These are phyloP conservation scores for Apodemia zela DNA, from an alignment of 2,888 invertebrate species.

Conservation along the genomic window DNA sequence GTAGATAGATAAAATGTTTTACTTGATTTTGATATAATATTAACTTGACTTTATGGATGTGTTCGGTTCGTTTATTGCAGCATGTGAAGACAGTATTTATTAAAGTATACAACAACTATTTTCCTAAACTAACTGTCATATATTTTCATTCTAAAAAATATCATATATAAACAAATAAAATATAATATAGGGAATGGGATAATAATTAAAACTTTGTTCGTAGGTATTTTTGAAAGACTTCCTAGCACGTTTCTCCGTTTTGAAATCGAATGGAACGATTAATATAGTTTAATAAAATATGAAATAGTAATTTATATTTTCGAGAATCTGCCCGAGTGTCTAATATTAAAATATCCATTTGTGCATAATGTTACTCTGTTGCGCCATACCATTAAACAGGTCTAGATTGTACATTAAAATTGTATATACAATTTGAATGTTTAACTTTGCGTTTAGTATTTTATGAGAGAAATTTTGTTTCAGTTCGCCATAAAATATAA, in stretches of 20 bases:
- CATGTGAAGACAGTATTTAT: no score
- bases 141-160: background rate
- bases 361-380: background rate
- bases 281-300: background rate
- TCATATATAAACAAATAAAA: no score
- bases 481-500: background rate
- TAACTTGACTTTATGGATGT: background rate
- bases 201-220: background rate
- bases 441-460: background rate
- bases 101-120: no score
- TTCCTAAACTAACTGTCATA: no score
- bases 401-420: constrained; percentile 1
- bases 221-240: no score
- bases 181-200: no score
- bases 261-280: background rate
- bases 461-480: background rate
- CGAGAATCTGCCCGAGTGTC: background rate
- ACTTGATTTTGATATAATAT: background rate
- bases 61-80: background rate
- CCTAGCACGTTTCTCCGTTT: background rate
- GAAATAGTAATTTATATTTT: background rate
- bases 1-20: background rate
- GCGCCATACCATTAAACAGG: constrained; percentile 4
- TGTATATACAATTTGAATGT: background rate
- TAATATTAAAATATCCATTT: background rate